Base-by-base conservation (phyloP, 2,888 invertebrate species). In the Sclerodermus sp. region DNA sequence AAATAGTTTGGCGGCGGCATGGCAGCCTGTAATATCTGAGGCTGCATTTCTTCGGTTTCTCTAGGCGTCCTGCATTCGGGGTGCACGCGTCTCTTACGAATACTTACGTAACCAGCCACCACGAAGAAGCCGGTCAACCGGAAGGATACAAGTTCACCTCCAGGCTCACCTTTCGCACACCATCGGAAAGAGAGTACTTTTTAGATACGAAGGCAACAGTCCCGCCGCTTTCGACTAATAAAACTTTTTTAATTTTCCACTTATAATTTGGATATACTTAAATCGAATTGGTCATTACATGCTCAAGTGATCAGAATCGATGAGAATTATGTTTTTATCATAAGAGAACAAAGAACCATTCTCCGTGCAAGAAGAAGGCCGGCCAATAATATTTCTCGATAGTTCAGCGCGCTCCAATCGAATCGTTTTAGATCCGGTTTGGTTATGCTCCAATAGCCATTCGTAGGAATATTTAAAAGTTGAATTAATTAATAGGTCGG, bases 1-100 rank as follows among this genome's bases (percentile, higher is more conserved):
- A 74, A 74, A 74, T 73, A 74, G 71, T 71, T 62, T 53, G 57
- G 51, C 52, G 51, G 13, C 42, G 37, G 23, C 44, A 52, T 49
- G 23, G 46, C 37, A 48, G 45, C 43, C 38, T 46, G 54, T 49
- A 60, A 55, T 55, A 52, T 48, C 17, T 12, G 10, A 16, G 13
- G 47, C 55, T 51, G 57, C 58, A 62, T 58, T 60, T 61, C 55
- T 49, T 51, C 48, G 53, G 45, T 57, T 53, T 55, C 51, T 23
- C 23, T 23, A 45, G 53, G 42, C 54, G 52, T 40, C 46, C 48
- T 38, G 48, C 47, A 59, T 51, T 53, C 53, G 51, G 18, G 15
- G 47, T 45, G 51, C 55, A 54, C 14, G 29, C 9, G 23, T 16
- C 37, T 44, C 16, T 14, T 10, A 38, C 13, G 1, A n/a, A 42